A percentile compares a stretch with the other conserved stretches of the same genome.
Conservation (phyloP, 2,888 invertebrate species). For the Polydesmus complanatus region DNA sequence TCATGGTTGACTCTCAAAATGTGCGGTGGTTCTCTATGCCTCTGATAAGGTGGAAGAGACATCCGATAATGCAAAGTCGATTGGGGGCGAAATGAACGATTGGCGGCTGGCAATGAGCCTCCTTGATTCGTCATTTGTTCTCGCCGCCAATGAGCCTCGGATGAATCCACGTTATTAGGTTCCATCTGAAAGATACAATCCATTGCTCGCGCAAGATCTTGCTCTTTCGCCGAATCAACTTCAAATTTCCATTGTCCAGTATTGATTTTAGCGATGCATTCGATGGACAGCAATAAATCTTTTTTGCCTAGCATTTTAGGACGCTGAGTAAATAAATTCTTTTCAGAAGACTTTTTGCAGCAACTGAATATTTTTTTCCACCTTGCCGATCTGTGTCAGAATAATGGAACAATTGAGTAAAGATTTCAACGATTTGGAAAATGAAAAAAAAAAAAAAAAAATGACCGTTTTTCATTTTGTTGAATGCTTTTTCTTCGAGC, state of each 20-base stretch:
- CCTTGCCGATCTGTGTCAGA: background rate
- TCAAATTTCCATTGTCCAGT: background rate
- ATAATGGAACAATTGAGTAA: background rate
- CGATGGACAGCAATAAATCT: background rate
- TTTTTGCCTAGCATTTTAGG: background rate
- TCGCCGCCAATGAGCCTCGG: background rate
- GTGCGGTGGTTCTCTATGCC: background rate
- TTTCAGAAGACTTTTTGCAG: background rate
- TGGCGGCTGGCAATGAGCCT: background rate
- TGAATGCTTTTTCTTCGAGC: no score
- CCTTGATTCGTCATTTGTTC: background rate
- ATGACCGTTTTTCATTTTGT: no score
- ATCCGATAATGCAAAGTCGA: background rate
- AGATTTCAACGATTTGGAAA: background rate
- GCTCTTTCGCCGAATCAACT: background rate
- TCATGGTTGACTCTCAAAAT: no score
- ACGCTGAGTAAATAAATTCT: background rate
- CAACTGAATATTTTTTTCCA: background rate
- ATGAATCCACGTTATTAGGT: background rate
- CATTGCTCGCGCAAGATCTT: background rate
- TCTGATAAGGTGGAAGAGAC: background rate
- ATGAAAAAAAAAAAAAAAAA: no score
- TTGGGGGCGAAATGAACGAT: background rate
- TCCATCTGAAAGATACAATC: background rate
- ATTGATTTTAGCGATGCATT: background rate